phyloP scores from a whole-genome alignment of 2,888 invertebrate species.

The Philonicus albiceps region DNA sequence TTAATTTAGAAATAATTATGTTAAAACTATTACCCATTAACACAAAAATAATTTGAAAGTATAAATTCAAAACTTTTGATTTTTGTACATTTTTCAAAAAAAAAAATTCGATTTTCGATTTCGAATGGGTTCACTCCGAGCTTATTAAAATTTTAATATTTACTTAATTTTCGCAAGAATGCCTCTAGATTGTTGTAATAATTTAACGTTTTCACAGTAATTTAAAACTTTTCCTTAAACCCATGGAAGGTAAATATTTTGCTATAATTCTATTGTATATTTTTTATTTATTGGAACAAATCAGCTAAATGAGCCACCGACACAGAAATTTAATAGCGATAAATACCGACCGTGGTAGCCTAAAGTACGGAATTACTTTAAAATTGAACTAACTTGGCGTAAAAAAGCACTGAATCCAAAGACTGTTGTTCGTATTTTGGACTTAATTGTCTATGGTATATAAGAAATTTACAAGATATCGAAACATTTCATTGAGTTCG shows the following conservation, averaged over 20 bases:
- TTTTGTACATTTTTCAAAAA: no score
- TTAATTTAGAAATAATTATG: background rate
- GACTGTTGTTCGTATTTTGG: no score
- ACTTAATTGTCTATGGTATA: background rate
- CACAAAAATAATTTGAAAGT: no score
- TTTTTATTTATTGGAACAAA: background rate
- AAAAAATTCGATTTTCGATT: no score
- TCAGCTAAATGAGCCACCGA: background rate
- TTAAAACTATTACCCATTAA: no score
- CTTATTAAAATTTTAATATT: no score
- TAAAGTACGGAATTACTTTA: background rate
- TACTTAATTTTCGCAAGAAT: background rate
- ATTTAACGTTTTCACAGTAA: background rate
- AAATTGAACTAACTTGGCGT: background rate
- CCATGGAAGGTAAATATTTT: background rate
- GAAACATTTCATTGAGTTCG: background rate
- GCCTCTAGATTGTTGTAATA: background rate
- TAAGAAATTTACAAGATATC: background rate
- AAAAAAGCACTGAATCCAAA: background rate
- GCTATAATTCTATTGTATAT: background rate
- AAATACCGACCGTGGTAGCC: background rate
- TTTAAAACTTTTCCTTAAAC: background rate
- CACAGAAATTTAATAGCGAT: background rate
- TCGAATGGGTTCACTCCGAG: no score
- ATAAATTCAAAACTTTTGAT: no score